Conservation (phyloP, 2,888 invertebrate species). For the Smittia aterrima region DNA sequence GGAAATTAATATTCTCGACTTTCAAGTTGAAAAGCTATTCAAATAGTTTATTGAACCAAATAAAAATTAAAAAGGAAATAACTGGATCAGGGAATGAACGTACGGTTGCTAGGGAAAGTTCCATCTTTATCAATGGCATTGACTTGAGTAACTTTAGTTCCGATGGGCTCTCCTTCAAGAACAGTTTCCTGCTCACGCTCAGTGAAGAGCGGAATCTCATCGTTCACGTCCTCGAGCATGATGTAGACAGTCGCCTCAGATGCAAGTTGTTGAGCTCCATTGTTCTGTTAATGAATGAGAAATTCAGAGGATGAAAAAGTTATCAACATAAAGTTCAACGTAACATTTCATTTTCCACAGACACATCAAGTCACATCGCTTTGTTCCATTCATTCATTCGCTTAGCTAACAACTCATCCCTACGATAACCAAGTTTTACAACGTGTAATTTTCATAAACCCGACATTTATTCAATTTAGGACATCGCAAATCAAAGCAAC, state of each 20-base stretch:
- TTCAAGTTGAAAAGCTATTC: no score
- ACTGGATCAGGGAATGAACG: no score
- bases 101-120: constrained; percentile 87
- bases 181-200: constrained; percentile 95
- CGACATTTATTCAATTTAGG: no score
- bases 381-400: neutral
- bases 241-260: constrained; percentile 93
- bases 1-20: no score
- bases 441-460: no score
- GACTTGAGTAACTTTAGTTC: constrained; percentile 93
- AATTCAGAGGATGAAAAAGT: constrained; percentile 7
- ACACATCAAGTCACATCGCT: neutral
- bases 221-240: constrained; percentile 93
- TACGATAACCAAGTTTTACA: no score
- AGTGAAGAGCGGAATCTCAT: constrained; percentile 93
- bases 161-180: constrained; percentile 90
- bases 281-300: constrained; percentile 65
- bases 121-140: constrained; percentile 96
- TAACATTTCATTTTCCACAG: constrained; percentile 26
- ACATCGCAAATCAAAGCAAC: no score
- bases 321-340: constrained; percentile 5
- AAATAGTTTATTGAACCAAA: no score
- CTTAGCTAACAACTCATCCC: no score
- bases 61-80: no score
- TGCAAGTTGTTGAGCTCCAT: constrained; percentile 91